Percentiles rank a stretch among this genome's conserved stretches.
These are phyloP conservation scores for Aleiodes alternator DNA, from an alignment of 2,888 invertebrate genomes.

Conservation along the genomic window DNA sequence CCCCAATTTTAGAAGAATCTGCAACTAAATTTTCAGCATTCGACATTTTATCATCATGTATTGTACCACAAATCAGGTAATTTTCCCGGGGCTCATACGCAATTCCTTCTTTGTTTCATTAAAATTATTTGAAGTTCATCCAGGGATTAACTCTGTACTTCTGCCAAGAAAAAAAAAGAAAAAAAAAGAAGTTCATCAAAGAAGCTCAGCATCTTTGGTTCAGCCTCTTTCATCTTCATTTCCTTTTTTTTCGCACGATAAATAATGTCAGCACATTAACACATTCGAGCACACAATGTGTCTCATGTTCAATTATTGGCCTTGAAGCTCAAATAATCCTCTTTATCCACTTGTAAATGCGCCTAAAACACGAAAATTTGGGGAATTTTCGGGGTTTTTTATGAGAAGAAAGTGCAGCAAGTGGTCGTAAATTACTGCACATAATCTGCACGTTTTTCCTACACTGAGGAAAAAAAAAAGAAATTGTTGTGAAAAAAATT, in stretches of 20 bases:
- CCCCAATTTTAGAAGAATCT: background rate
- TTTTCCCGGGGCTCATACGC: background rate
- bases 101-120: background rate
- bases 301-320: no score
- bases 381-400: background rate
- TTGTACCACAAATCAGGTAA: background rate
- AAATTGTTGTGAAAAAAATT: no score
- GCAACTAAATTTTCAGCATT: background rate
- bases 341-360: no score
- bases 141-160: background rate
- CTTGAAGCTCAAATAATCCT: no score
- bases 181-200: background rate
- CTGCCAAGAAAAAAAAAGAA: background rate
- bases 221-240: background rate
- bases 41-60: slow-evolving; percentile 7
- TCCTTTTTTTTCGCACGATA: background rate
- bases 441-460: slow-evolving; percentile 21
- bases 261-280: background rate
- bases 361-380: background rate
- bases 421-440: slow-evolving; percentile 43
- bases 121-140: background rate
- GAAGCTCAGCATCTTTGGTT: background rate
- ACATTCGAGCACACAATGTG: background rate
- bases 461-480: background rate
- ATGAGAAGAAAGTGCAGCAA: background rate